Conservation (phyloP, 2,888 invertebrate species). For the Flexamia atlantica region DNA sequence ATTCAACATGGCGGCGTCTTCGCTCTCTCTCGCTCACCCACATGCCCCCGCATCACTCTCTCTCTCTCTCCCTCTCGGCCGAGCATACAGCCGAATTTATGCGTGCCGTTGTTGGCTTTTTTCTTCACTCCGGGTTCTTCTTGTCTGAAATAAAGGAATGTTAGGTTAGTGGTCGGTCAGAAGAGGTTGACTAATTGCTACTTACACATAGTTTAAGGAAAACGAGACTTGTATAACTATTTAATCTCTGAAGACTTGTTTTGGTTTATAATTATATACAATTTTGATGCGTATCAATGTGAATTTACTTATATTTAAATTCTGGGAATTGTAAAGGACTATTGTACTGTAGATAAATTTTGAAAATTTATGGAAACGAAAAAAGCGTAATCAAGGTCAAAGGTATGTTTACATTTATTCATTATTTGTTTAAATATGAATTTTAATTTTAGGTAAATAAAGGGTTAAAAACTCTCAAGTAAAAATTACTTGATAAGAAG, state of each 20-base stretch:
- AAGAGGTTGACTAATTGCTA: constrained; percentile 57
- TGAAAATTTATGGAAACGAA: too few relatives aligned
- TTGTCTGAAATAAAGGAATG: constrained; percentile 64
- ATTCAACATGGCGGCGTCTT: constrained; percentile 76
- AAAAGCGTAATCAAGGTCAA: too few relatives aligned
- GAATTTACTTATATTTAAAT: too few relatives aligned
- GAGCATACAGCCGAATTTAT: constrained; percentile 66
- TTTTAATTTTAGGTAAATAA: too few relatives aligned
- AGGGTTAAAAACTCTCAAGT: too few relatives aligned
- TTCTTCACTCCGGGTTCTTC: constrained; percentile 58
- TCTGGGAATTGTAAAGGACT: too few relatives aligned
- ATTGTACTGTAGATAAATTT: too few relatives aligned
- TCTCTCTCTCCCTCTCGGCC: constrained; percentile 71
- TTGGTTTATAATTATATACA: neutral
- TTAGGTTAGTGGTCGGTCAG: constrained; percentile 59
- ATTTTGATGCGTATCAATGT: too few relatives aligned
- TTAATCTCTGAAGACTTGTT: neutral
- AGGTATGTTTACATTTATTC: too few relatives aligned
- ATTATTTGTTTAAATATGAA: too few relatives aligned
- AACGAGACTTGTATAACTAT: constrained; percentile 41
- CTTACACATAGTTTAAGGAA: constrained; percentile 55
- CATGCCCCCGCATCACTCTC: constrained; percentile 72
- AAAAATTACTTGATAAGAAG: too few relatives aligned
- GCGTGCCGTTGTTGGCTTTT: constrained; percentile 61
- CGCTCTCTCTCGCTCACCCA: constrained; percentile 65